Percentiles rank a stretch among this genome's conserved stretches.
phyloP scores from a whole-genome alignment of 1,140 invertebrate genomes.

The Carcinoscorpius rotundicauda region DNA sequence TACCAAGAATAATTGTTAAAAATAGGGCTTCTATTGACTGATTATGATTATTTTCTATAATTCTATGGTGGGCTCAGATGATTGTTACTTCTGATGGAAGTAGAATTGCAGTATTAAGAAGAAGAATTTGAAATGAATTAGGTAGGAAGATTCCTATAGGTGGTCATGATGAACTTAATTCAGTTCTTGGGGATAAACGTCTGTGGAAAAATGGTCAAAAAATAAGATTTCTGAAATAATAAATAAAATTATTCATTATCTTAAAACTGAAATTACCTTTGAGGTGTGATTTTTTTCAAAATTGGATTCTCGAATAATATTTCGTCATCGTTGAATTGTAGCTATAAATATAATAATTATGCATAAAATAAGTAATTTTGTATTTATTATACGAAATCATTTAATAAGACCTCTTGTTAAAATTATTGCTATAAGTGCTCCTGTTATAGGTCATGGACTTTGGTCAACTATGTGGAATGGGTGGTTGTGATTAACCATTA shows the following conservation, averaged over 20 bases:
- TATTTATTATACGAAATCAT: slow-evolving; percentile 39
- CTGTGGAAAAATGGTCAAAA: slow-evolving; percentile 51
- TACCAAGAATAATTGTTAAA: slow-evolving; percentile 42
- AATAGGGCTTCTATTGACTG: slow-evolving; percentile 35
- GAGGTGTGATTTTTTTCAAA: slow-evolving; percentile 35
- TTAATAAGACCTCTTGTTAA: slow-evolving; percentile 35
- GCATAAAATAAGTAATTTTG: slow-evolving; percentile 35
- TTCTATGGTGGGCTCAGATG: slow-evolving; percentile 42
- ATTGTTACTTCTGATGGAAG: slow-evolving; percentile 42
- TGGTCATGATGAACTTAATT: slow-evolving; percentile 47
- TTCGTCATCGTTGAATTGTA: slow-evolving; percentile 49
- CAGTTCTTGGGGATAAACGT: slow-evolving; percentile 43
- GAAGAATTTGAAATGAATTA: slow-evolving; percentile 46
- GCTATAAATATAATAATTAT: slow-evolving; percentile 36
- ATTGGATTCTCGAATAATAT: slow-evolving; percentile 32
- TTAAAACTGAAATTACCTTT: slow-evolving; percentile 37
- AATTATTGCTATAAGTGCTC: slow-evolving; percentile 34
- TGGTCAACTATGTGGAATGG: slow-evolving; percentile 14
- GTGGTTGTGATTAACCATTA: slow-evolving; percentile 10
- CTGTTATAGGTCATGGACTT: slow-evolving; percentile 42
- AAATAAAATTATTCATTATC: slow-evolving; percentile 47
- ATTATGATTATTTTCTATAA: slow-evolving; percentile 39
- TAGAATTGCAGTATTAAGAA: slow-evolving; percentile 48
- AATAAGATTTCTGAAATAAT: slow-evolving; percentile 50
- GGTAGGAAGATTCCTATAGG: slow-evolving; percentile 42